These are phyloP conservation scores for Esperia sulphurella DNA, from an alignment of 2,888 invertebrate genomes.

Conservation along the genomic window DNA sequence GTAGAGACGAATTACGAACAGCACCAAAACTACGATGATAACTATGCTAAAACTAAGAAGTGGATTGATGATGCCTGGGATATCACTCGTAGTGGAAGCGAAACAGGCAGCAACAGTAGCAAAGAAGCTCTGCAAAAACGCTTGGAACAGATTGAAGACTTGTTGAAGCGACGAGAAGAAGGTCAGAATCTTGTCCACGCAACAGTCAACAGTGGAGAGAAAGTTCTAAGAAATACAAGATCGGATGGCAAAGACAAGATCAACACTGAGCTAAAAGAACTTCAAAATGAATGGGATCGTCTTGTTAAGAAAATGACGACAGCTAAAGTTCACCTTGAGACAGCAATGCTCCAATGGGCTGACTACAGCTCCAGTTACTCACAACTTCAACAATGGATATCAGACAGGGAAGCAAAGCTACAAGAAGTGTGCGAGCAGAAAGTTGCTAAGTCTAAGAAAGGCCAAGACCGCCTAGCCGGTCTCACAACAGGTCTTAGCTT, in stretches of 20 bases:
- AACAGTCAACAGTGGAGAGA: conserved; percentile 94
- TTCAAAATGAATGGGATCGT: conserved; percentile 95
- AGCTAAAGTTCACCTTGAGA: conserved; percentile 94
- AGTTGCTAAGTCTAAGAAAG: conserved; percentile 87
- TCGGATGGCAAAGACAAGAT: conserved; percentile 94
- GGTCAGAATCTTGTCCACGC: conserved; percentile 92
- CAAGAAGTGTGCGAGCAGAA: conserved; percentile 94
- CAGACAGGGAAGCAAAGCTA: conserved; percentile 93
- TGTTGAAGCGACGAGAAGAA: conserved; percentile 89
- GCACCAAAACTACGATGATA: conserved; percentile 88
- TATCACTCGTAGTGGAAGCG: conserved; percentile 88
- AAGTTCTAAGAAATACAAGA: conserved; percentile 90
- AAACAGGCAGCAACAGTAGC: conserved; percentile 87
- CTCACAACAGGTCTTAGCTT: conserved; percentile 87
- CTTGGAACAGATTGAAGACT: conserved; percentile 87
- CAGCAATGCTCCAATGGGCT: conserved; percentile 95
- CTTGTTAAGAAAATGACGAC: conserved; percentile 94
- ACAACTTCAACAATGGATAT: conserved; percentile 96
- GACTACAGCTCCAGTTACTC: conserved; percentile 96
- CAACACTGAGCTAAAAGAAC: conserved; percentile 90
- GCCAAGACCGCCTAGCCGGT: conserved; percentile 82
- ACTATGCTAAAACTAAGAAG: conserved; percentile 85
- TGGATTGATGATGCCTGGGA: conserved; percentile 95
- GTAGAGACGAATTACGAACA: conserved; percentile 93
- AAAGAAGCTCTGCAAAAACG: conserved; percentile 91